phyloP scores from a whole-genome alignment of 1,140 invertebrate species.

The Reticulitermes speratus region DNA sequence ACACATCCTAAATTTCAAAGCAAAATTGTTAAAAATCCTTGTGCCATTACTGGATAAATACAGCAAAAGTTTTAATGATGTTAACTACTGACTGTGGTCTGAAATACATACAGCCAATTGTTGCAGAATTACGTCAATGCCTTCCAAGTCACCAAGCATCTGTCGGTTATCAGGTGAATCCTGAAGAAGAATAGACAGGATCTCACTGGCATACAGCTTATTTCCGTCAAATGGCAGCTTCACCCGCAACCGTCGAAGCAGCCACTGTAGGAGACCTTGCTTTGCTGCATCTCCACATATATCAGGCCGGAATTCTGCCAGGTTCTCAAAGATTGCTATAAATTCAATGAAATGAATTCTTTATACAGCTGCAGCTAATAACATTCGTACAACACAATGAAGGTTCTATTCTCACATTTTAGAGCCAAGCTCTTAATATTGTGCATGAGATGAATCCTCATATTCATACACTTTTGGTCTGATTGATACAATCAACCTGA shows the following conservation, averaged over 20 bases:
- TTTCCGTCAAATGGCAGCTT: slow-evolving; percentile 92
- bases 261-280: slow-evolving; percentile 90
- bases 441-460: too few relatives aligned
- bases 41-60: too few relatives aligned
- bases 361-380: background rate
- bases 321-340: slow-evolving; percentile 82
- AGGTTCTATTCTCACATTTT: too few relatives aligned
- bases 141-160: slow-evolving; percentile 86
- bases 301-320: slow-evolving; percentile 87
- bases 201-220: slow-evolving; percentile 95
- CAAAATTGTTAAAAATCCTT: too few relatives aligned
- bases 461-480: too few relatives aligned
- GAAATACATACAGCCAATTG: slow-evolving; percentile 78
- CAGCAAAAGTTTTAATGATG: too few relatives aligned
- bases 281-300: slow-evolving; percentile 79
- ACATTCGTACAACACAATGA: background rate
- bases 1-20: too few relatives aligned
- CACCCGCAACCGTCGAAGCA: slow-evolving; percentile 84
- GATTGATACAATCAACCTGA: too few relatives aligned
- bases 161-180: slow-evolving; percentile 80
- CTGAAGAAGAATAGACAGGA: slow-evolving; percentile 94
- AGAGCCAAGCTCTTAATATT: too few relatives aligned
- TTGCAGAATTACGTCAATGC: slow-evolving; percentile 94
- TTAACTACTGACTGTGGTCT: too few relatives aligned
- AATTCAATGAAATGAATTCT: slow-evolving; percentile 31